A percentile compares a stretch with the other conserved stretches of the same genome.
Evolutionary conservation across 2,797 vertebrate species (phyloP).

Genomic region (Cyprinodon diabolis): DNA sequence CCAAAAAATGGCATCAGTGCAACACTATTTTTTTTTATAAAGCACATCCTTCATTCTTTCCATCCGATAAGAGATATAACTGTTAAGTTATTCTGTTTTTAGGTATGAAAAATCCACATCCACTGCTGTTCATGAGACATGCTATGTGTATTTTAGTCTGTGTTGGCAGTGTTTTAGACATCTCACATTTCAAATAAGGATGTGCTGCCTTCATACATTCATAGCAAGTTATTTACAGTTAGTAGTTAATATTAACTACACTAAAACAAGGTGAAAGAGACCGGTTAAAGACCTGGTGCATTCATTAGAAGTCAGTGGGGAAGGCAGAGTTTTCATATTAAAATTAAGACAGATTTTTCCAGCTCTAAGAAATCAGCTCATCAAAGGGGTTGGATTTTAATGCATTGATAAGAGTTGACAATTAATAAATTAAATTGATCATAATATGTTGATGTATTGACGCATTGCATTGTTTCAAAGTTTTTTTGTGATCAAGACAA

Average conservation of each 20-base stretch:
- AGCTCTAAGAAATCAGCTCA: background rate
- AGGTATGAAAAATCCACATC: too few species aligned
- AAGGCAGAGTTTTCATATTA: background rate
- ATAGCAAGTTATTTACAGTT: background rate
- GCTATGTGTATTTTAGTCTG: too few species aligned
- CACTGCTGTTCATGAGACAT: too few species aligned
- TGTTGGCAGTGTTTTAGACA: too few species aligned
- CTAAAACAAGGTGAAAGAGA: background rate
- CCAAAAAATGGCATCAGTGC: too few species aligned
- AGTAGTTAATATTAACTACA: background rate
- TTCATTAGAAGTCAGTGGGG: background rate
- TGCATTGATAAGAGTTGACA: background rate
- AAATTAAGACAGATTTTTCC: background rate
- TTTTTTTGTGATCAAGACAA: background rate
- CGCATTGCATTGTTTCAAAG: background rate
- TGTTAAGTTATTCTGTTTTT: too few species aligned
- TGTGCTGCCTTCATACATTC: background rate
- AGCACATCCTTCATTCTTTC: too few species aligned
- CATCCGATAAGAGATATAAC: too few species aligned
- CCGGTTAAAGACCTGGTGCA: background rate
- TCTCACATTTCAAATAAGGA: background rate
- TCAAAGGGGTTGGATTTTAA: background rate
- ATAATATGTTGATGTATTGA: background rate
- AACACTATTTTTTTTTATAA: too few species aligned
- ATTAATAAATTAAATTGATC: background rate